These are phyloP conservation scores for Halcyon chelicuti DNA, from an alignment of 2,797 vertebrate genomes.

Conservation along the genomic window DNA sequence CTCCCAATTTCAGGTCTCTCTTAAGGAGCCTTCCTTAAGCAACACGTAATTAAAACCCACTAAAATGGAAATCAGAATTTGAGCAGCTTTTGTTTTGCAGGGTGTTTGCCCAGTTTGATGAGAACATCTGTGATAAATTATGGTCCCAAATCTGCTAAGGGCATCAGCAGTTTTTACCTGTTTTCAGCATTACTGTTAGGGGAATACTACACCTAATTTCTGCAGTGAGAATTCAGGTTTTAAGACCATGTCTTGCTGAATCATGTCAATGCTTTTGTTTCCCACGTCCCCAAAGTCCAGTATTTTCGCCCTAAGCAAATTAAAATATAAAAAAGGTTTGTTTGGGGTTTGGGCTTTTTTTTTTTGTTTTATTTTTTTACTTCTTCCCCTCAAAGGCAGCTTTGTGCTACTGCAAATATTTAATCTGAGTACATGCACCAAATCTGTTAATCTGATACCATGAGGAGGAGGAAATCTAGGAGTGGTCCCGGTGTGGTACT, in stretches of 20 bases:
- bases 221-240: conserved; percentile 46
- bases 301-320: conserved; percentile 45
- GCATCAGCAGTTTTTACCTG: conserved; percentile 79
- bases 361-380: not conserved
- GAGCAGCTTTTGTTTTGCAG: conserved; percentile 64
- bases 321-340: not conserved
- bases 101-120: conserved; percentile 75
- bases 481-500: conserved; percentile 63
- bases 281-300: not conserved
- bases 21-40: conserved; percentile 22
- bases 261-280: conserved; percentile 47
- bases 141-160: conserved; percentile 76
- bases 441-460: conserved; percentile 59
- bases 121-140: conserved; percentile 83
- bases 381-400: conserved; percentile 44
- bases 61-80: conserved; percentile 70
- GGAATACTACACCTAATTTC: conserved; percentile 52
- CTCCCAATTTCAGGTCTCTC: conserved; percentile 62
- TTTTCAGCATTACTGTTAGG: conserved; percentile 73
- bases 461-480: conserved; percentile 58
- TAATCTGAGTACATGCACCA: conserved; percentile 55
- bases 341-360: no score
- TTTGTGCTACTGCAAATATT: conserved; percentile 69
- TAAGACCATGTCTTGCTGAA: conserved; percentile 43
- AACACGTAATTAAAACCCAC: conserved; percentile 52